These are phyloP conservation scores for Nematostella vectensis DNA, from an alignment of 92 coral and sea anemone species.

Conservation along the genomic window DNA sequence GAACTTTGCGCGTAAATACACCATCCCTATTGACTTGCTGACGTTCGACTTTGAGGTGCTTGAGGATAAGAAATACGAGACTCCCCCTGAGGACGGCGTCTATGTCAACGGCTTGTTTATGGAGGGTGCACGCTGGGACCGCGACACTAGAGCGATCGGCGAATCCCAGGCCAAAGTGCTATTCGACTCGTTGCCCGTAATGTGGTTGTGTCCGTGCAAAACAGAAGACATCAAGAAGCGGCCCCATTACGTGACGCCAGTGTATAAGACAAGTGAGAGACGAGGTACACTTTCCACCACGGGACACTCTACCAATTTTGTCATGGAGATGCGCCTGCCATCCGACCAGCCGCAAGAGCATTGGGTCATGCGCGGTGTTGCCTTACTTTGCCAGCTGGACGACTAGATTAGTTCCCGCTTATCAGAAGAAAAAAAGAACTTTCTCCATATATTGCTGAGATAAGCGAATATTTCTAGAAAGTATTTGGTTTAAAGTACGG, in stretches of 20 bases:
- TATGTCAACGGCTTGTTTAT: conserved; percentile 88
- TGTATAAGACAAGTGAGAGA: conserved; percentile 96
- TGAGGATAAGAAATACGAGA: conserved; percentile 80
- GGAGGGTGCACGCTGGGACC: conserved; percentile 98
- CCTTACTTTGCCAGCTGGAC: conserved; percentile 92
- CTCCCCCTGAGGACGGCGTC: conserved; percentile 96
- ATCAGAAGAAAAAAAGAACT: too few relatives aligned
- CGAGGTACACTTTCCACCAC: conserved; percentile 98
- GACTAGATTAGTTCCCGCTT: too few relatives aligned
- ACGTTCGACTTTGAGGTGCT: conserved; percentile 89
- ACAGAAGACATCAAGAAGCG: conserved; percentile 76
- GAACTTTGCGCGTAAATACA: conserved; percentile 94
- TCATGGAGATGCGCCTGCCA: conserved; percentile 98
- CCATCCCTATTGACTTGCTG: conserved; percentile 89
- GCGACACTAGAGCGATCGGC: conserved; percentile 69
- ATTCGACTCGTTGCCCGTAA: conserved; percentile 78
- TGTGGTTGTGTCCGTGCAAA: conserved; percentile 97
- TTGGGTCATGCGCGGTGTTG: conserved; percentile 99
- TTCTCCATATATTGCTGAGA: too few relatives aligned
- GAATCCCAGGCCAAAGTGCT: conserved; percentile 86
- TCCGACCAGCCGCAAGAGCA: conserved; percentile 98
- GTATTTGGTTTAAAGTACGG: too few relatives aligned
- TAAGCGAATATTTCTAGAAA: too few relatives aligned
- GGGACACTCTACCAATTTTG: conserved; percentile 99
- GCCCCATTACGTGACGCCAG: conserved; percentile 92